Conservation (phyloP, 2,113 vertebrate species). For the Otocyon megalotis region DNA sequence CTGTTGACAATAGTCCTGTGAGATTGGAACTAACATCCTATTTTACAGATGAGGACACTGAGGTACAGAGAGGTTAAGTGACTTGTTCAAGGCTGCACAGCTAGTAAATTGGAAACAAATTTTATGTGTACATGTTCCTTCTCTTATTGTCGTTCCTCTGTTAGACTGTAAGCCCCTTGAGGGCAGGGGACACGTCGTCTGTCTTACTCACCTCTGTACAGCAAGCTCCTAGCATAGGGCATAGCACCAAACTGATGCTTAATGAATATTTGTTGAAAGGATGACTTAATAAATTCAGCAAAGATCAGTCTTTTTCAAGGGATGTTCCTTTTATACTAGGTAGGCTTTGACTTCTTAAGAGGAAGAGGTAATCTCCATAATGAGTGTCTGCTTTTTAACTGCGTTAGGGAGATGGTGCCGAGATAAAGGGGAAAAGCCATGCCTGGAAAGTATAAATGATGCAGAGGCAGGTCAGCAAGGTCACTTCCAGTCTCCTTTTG, state of each 20-base stretch:
- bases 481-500: fast-evolving
- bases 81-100: neutral
- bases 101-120: neutral
- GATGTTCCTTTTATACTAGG: neutral
- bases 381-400: neutral
- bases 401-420: too few relatives aligned
- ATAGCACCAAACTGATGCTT: neutral
- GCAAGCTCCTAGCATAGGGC: neutral
- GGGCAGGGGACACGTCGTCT: neutral
- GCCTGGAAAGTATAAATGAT: too few relatives aligned
- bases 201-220: neutral
- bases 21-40: neutral
- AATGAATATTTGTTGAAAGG: neutral
- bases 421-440: neutral
- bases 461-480: too few relatives aligned
- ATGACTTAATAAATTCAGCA: neutral
- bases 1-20: neutral
- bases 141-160: neutral
- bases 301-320: neutral
- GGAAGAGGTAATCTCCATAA: neutral
- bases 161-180: neutral
- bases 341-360: neutral
- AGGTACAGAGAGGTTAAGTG: neutral
- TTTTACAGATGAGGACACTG: neutral
- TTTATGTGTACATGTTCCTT: neutral